Conservation (phyloP, 2,888 invertebrate genomes). For the Drosophila meridiana region DNA sequence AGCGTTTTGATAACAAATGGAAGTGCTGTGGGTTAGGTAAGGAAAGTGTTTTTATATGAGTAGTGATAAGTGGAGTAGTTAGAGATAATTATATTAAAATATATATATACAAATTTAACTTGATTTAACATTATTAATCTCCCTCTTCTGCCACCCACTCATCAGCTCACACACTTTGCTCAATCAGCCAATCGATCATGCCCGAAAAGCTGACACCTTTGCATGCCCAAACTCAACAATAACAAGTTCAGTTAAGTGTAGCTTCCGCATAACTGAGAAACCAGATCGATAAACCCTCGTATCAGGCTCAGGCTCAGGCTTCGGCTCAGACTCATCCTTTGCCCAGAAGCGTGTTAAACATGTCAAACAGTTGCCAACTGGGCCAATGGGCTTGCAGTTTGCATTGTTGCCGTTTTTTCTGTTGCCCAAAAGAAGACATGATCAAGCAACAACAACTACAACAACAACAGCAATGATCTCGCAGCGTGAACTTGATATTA, state of each 20-base stretch:
- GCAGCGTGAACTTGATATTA: constrained; percentile 75
- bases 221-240: constrained; percentile 25
- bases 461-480: constrained; percentile 43
- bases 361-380: constrained; percentile 66
- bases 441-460: constrained; percentile 31
- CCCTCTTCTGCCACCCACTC: not conserved
- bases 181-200: constrained; percentile 61
- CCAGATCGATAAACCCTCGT: constrained; percentile 21
- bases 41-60: constrained; percentile 13
- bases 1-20: not conserved
- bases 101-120: not conserved
- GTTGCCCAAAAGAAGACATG: constrained; percentile 67
- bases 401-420: constrained; percentile 13
- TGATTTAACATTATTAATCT: not conserved
- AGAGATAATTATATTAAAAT: not conserved
- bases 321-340: constrained; percentile 33
- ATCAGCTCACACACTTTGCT: not conserved
- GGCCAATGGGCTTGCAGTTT: constrained; percentile 56
- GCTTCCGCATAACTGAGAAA: constrained; percentile 68
- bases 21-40: not conserved
- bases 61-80: not conserved
- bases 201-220: constrained; percentile 59
- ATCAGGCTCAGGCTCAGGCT: not conserved
- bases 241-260: constrained; percentile 12
- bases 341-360: constrained; percentile 56